Evolutionary conservation across 2,888 invertebrate genomes (phyloP).

Genomic region (Netelia inedita): DNA sequence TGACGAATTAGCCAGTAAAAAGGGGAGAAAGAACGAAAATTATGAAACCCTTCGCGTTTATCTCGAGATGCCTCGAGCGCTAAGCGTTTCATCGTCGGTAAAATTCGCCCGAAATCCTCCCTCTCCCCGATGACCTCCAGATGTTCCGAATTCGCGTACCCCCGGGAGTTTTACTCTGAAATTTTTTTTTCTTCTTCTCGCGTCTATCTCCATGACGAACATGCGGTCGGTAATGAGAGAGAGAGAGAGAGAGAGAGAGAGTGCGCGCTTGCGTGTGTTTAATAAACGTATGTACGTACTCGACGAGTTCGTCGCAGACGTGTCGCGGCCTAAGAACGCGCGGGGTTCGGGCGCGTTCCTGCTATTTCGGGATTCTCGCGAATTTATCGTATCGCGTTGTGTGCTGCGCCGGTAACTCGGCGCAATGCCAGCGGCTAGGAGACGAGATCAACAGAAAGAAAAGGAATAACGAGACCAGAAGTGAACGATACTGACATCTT

Average conservation of each 20-base stretch:
- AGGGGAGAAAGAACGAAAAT: no score
- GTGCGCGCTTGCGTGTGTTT: not conserved
- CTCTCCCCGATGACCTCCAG: no score
- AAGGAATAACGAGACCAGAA: not conserved
- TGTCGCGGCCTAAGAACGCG: not conserved
- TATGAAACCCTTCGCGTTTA: no score
- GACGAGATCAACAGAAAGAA: slow-evolving; percentile 31
- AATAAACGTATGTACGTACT: not conserved
- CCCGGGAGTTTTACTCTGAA: no score
- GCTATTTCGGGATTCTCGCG: slow-evolving; percentile 62
- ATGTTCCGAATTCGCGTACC: no score
- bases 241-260: no score
- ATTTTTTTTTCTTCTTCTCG: not conserved
- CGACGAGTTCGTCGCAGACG: not conserved
- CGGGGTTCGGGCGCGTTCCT: slow-evolving; percentile 29
- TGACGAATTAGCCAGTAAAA: no score
- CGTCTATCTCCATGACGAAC: no score
- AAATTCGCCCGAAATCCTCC: no score
- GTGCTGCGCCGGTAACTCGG: slow-evolving; percentile 62
- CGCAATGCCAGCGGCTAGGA: slow-evolving; percentile 57
- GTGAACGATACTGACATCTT: not conserved
- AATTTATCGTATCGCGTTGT: slow-evolving; percentile 38
- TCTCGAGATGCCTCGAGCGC: no score
- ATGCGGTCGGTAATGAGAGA: no score
- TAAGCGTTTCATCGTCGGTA: no score